Conservation (phyloP, 2,888 invertebrate genomes). For the Ectemnius lituratus region DNA sequence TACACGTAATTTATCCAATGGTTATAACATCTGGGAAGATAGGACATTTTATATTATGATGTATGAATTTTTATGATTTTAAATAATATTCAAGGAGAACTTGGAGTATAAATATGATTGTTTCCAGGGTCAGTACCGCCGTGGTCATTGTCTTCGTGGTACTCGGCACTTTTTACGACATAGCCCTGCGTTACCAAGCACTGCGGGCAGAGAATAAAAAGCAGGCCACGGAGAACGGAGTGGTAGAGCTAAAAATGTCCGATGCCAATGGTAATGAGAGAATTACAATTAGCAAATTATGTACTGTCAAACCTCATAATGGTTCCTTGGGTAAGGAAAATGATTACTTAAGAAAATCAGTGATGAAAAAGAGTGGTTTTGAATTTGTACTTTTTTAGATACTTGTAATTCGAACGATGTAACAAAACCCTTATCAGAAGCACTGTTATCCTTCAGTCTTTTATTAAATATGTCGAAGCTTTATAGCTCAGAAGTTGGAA, state of each 20-base stretch:
- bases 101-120: not conserved
- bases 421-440: slow-evolving; percentile 65
- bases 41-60: slow-evolving; percentile 57
- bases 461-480: slow-evolving; percentile 68
- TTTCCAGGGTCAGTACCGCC: slow-evolving; percentile 58
- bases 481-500: slow-evolving; percentile 72
- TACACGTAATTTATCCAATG: slow-evolving; percentile 63
- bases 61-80: slow-evolving; percentile 39
- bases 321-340: slow-evolving; percentile 57
- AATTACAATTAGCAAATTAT: slow-evolving; percentile 61
- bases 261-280: slow-evolving; percentile 30
- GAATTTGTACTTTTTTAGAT: slow-evolving; percentile 50
- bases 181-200: slow-evolving; percentile 65
- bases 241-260: slow-evolving; percentile 42
- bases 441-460: slow-evolving; percentile 69
- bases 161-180: slow-evolving; percentile 79
- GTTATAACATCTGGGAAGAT: slow-evolving; percentile 62
- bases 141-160: slow-evolving; percentile 73
- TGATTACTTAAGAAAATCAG: not conserved
- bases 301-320: slow-evolving; percentile 65
- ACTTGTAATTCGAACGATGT: slow-evolving; percentile 54
- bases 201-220: slow-evolving; percentile 44
- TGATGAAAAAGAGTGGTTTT: not conserved
- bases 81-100: not conserved
- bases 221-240: slow-evolving; percentile 30